Conservation (phyloP, 1,140 invertebrate genomes). For the Drosophila ironensis region DNA sequence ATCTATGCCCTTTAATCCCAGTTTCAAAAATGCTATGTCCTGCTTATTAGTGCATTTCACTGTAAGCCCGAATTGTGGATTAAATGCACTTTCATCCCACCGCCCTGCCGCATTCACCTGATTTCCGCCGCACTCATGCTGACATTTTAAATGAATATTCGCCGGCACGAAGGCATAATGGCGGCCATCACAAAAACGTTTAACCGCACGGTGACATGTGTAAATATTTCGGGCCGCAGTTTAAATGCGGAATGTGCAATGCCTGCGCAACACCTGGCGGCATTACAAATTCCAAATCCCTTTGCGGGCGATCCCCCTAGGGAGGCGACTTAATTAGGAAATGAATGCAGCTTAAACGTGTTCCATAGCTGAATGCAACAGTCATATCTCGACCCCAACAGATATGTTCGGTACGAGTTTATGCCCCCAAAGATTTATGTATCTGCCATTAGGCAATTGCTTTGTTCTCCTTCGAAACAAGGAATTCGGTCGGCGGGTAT, state of each 20-base stretch:
- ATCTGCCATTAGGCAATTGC: constrained; percentile 37
- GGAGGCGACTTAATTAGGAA: constrained; percentile 27
- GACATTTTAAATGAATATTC: constrained; percentile 22
- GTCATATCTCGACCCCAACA: too few species aligned
- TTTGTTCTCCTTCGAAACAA: constrained; percentile 37
- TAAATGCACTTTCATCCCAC: too few species aligned
- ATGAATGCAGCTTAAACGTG: not conserved
- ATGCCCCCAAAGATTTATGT: constrained; percentile 36
- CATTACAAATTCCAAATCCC: constrained; percentile 9
- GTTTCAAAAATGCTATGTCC: too few species aligned
- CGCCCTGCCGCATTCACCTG: not conserved
- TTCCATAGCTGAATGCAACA: too few species aligned
- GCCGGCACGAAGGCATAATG: not conserved
- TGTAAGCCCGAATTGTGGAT: too few species aligned
- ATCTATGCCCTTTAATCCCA: too few species aligned
- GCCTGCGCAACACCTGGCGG: not conserved
- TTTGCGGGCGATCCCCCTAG: not conserved
- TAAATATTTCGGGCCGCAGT: constrained; percentile 31
- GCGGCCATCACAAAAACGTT: constrained; percentile 47
- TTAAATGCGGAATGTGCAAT: constrained; percentile 1
- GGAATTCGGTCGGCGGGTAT: constrained; percentile 18
- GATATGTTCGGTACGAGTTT: too few species aligned
- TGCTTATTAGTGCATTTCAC: too few species aligned
- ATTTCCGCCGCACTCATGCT: not conserved
- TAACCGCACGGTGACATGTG: constrained; percentile 62